Base-by-base conservation (phyloP, 2,888 invertebrate species). In the Ochropleura leucogaster region DNA sequence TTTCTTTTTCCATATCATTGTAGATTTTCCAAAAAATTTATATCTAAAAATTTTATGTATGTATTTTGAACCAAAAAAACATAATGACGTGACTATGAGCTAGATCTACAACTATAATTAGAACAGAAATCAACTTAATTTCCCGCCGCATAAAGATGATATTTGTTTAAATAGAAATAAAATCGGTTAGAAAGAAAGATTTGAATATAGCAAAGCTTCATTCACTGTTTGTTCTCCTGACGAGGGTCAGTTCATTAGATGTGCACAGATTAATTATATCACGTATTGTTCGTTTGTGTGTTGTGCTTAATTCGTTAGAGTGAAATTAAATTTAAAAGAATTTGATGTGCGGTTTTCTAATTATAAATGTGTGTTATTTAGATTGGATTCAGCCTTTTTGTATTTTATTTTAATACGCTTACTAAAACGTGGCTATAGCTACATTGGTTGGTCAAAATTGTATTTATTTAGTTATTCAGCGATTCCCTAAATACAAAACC, bases 161-260 rank as follows among this genome's bases (percentile, higher is more conserved):
- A 42, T 63, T 69, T 10, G 4, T 49, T 63, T 12, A n/a, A 30
- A 5, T 2, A 18, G 12, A 55, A 68, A 62, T 9, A n/a, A 16
- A 5, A 44, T 60, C n/a, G 44, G 16, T 46, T 68, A 18, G 67
- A 68, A 68, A 68, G 16, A 57, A 68, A 16, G 30, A 55, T 55
- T 68, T 57, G 57, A 55, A 55, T 46, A 42, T 14, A 10, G n/a
- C 42, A 16, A n/a, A 72, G 72, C 75, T 72, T 72, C 73, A 76
- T 84, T 59, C 70, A 69, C 49, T 82, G 83, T 83, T 74, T 84
- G 67, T 85, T 72, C 53, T 63, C 30, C 64, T 85, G 83, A 83
- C 77, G 67, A 85, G 83, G 83, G 83, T 83, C 78, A 70, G 85
- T 81, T 83, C 74, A 83, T 82, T 83, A 85, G 82, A 85, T 85